phyloP scores from a whole-genome alignment of 2,888 invertebrate genomes.

The Leuctra nigra region DNA sequence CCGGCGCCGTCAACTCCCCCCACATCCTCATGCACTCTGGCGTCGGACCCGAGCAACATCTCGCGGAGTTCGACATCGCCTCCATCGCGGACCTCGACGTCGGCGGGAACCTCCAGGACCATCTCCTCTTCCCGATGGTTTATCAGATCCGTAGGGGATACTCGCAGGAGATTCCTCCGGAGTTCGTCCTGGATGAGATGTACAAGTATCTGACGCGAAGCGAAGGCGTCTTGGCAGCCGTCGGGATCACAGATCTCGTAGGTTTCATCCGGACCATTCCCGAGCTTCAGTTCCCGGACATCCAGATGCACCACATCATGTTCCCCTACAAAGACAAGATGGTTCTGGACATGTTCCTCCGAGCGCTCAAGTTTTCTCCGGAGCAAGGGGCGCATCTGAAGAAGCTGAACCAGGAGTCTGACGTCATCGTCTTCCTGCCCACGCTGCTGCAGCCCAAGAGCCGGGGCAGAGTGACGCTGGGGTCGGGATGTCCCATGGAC shows the following conservation, averaged over 20 bases:
- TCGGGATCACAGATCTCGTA: slow-evolving; percentile 32
- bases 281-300: slow-evolving; percentile 69
- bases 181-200: background rate
- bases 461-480: slow-evolving; percentile 37
- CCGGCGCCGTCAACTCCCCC: slow-evolving; percentile 40
- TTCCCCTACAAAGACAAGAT: background rate
- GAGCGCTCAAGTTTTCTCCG: background rate
- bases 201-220: slow-evolving; percentile 37
- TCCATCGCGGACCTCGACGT: slow-evolving; percentile 39
- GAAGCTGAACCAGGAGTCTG: background rate
- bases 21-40: slow-evolving; percentile 48
- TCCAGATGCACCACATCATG: slow-evolving; percentile 83
- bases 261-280: background rate
- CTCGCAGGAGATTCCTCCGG: background rate
- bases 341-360: background rate
- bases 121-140: slow-evolving; percentile 33
- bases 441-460: slow-evolving; percentile 35
- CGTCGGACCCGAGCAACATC: slow-evolving; percentile 42
- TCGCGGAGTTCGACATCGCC: slow-evolving; percentile 20
- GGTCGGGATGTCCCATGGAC: slow-evolving; percentile 42
- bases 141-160: background rate
- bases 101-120: slow-evolving; percentile 48
- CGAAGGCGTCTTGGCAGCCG: slow-evolving; percentile 40
- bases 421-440: background rate
- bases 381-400: background rate